Conservation (phyloP, 2,888 invertebrate genomes). For the Alentia gelatinosa region DNA sequence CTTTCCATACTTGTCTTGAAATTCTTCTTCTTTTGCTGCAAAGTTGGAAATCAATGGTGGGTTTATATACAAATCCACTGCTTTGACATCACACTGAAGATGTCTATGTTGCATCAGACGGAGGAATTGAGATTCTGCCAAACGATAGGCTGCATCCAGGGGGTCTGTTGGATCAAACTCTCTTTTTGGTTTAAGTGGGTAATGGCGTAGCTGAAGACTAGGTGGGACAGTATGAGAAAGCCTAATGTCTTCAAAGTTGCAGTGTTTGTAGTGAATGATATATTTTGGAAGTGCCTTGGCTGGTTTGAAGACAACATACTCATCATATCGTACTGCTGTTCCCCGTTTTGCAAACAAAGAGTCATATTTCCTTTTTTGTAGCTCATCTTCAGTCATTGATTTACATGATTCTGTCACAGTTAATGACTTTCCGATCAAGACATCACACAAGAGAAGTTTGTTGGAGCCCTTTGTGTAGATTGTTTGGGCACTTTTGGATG, state of each 20-base stretch:
- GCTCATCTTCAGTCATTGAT: conserved; percentile 39
- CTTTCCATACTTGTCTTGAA: conserved; percentile 52
- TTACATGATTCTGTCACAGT: conserved; percentile 4
- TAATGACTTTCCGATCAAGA: conserved; percentile 57
- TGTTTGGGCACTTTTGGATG: conserved; percentile 62
- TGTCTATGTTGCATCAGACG: background rate
- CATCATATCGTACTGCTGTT: conserved; percentile 58
- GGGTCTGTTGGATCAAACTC: background rate
- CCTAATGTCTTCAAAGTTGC: background rate
- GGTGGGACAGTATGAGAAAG: background rate
- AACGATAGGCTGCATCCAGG: conserved; percentile 42
- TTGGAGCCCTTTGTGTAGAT: conserved; percentile 63
- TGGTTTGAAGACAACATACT: conserved; percentile 58
- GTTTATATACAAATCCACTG: conserved; percentile 58
- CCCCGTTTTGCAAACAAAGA: conserved; percentile 59
- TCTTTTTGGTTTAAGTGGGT: conserved; percentile 7
- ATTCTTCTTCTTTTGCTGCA: conserved; percentile 19
- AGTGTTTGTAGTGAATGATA: conserved; percentile 57
- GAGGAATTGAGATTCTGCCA: conserved; percentile 61
- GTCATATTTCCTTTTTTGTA: conserved; percentile 53
- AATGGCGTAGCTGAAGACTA: background rate
- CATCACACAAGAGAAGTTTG: conserved; percentile 62
- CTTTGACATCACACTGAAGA: background rate
- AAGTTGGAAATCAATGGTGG: conserved; percentile 51
- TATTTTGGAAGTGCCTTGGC: conserved; percentile 59